Percentiles rank a stretch among this genome's conserved stretches.
Conservation (phyloP, 1,140 invertebrate species). For the Probaryconus sp. region DNA sequence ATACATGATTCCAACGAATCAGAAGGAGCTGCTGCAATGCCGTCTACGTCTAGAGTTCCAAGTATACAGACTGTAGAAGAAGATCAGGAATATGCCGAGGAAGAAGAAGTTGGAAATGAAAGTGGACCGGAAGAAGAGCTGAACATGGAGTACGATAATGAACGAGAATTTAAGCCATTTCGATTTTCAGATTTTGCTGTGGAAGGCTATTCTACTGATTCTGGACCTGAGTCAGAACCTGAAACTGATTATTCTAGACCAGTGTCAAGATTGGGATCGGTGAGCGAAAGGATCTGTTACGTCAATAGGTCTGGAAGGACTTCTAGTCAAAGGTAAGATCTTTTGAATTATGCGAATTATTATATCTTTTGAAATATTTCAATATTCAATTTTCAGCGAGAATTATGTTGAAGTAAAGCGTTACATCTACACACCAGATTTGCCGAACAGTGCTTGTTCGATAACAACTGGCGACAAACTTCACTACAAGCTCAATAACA, state of each 20-base stretch:
- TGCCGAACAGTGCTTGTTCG: slow-evolving; percentile 46
- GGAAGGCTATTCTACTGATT: slow-evolving; percentile 73
- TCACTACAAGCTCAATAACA: neutral
- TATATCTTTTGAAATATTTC: no score
- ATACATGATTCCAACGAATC: slow-evolving; percentile 58
- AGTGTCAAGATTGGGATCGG: slow-evolving; percentile 67
- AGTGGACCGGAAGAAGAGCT: slow-evolving; percentile 62
- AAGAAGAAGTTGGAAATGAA: slow-evolving; percentile 54
- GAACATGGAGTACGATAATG: slow-evolving; percentile 45
- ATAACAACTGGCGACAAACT: slow-evolving; percentile 30
- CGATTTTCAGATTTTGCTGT: slow-evolving; percentile 70
- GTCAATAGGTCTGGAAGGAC: slow-evolving; percentile 63
- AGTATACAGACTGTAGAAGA: slow-evolving; percentile 23
- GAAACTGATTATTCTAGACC: slow-evolving; percentile 74
- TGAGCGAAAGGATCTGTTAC: slow-evolving; percentile 66
- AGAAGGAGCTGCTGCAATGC: slow-evolving; percentile 24
- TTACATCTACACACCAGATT: slow-evolving; percentile 50
- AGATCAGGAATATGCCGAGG: slow-evolving; percentile 40
- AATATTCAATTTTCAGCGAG: slow-evolving; percentile 52
- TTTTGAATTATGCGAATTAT: no score
- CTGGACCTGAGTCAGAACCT: slow-evolving; percentile 74
- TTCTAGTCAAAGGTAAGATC: slow-evolving; percentile 55
- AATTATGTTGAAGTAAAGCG: slow-evolving; percentile 64
- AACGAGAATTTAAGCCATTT: slow-evolving; percentile 66
- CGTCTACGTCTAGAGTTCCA: slow-evolving; percentile 17